Conservation (phyloP, 2,888 invertebrate genomes). For the Dimorphilus gyrociliatus region DNA sequence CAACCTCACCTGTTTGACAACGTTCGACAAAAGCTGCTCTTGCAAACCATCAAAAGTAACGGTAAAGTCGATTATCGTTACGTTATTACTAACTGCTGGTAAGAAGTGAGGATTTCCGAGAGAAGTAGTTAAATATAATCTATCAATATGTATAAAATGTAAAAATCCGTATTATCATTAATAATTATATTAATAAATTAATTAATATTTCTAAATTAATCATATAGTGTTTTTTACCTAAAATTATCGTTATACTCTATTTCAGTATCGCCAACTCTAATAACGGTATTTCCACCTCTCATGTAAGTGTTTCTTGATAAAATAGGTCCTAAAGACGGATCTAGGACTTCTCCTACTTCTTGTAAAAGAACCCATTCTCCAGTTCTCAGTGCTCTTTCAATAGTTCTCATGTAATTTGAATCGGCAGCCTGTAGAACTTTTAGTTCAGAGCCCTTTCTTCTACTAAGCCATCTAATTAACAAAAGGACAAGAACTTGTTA, state of each 20-base stretch:
- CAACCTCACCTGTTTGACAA: slow-evolving; percentile 29
- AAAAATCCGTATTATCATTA: slow-evolving; percentile 1
- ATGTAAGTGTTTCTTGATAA: slow-evolving; percentile 29
- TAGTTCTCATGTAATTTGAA: slow-evolving; percentile 28
- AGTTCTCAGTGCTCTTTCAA: slow-evolving; percentile 33
- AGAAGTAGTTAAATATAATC: slow-evolving; percentile 32
- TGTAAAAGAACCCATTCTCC: slow-evolving; percentile 32
- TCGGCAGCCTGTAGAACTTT: slow-evolving; percentile 26
- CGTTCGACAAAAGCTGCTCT: slow-evolving; percentile 34
- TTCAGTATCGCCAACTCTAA: slow-evolving; percentile 35
- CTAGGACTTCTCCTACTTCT: slow-evolving; percentile 32
- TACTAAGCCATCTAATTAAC: slow-evolving; percentile 25
- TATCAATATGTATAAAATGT: slow-evolving; percentile 7
- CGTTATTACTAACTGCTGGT: slow-evolving; percentile 32
- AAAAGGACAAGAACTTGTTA: no score
- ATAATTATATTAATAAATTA: neutral
- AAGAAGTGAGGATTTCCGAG: slow-evolving; percentile 35
- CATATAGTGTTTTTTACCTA: slow-evolving; percentile 16
- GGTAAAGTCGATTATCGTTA: slow-evolving; percentile 37
- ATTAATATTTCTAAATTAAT: slow-evolving; percentile 1
- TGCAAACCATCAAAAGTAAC: slow-evolving; percentile 36
- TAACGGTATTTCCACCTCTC: slow-evolving; percentile 25
- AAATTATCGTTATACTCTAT: slow-evolving; percentile 36
- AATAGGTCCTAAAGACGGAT: slow-evolving; percentile 32
- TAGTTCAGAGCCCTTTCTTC: slow-evolving; percentile 25